Evolutionary conservation across 2,797 vertebrate genomes (phyloP).

Genomic region (Mormyrops attenuatus): DNA sequence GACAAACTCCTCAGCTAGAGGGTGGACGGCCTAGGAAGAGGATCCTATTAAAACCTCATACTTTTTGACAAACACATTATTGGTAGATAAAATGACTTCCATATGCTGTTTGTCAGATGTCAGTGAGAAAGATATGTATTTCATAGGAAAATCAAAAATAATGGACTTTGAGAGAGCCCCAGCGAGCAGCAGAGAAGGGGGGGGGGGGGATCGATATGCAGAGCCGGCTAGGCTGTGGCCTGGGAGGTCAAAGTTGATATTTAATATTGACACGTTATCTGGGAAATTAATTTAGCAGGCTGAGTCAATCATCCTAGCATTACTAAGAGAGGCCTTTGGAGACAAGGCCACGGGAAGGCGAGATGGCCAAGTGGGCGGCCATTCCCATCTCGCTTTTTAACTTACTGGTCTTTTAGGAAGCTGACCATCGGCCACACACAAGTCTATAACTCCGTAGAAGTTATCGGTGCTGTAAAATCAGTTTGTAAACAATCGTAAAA

Average conservation of each 20-base stretch:
- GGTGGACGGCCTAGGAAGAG: conserved; percentile 54
- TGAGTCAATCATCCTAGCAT: conserved; percentile 60
- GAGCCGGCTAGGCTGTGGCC: conserved; percentile 36
- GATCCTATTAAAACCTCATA: conserved; percentile 70
- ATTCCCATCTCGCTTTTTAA: not conserved
- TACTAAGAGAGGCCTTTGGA: conserved; percentile 29
- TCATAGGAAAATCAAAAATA: conserved; percentile 83
- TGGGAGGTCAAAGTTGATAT: conserved; percentile 65
- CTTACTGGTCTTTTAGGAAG: not conserved
- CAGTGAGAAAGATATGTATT: conserved; percentile 74
- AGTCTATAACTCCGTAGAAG: not conserved
- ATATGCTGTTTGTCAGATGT: conserved; percentile 85
- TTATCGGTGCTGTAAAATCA: not conserved
- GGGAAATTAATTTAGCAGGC: conserved; percentile 70
- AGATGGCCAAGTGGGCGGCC: not conserved
- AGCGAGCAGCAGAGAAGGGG: conserved; percentile 56
- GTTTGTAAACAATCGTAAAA: not conserved
- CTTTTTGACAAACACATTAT: conserved; percentile 79
- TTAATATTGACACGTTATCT: conserved; percentile 77
- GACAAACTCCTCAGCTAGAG: conserved; percentile 53
- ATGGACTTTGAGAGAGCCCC: conserved; percentile 71
- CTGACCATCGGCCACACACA: not conserved
- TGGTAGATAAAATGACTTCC: conserved; percentile 78
- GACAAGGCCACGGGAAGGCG: conserved; percentile 17
- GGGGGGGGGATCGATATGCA: conserved; percentile 69